Percentiles rank a stretch among this genome's conserved stretches.
Evolutionary conservation across 1,140 invertebrate genomes (phyloP).

Genomic region (Dysdera silvatica): DNA sequence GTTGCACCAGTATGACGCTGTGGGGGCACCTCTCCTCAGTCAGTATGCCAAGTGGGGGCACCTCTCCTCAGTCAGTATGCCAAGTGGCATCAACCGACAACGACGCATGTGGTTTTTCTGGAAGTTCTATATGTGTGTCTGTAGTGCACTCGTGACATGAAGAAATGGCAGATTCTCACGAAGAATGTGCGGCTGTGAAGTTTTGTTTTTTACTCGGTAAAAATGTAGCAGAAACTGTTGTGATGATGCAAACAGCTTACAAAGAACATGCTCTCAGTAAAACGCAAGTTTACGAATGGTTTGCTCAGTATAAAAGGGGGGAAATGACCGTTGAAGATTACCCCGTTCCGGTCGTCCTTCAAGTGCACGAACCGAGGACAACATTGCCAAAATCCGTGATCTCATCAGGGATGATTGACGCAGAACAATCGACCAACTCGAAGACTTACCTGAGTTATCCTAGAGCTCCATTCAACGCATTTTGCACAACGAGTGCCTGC

Average conservation of each 20-base stretch:
- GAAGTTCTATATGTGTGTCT: too few species aligned
- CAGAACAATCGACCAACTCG: background rate
- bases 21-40: background rate
- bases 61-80: too few species aligned
- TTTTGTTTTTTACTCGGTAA: background rate
- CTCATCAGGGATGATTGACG: background rate
- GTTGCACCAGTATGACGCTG: background rate
- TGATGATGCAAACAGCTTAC: conserved; percentile 7
- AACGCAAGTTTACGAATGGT: background rate
- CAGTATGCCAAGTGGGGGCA: too few species aligned
- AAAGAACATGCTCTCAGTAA: conserved; percentile 3
- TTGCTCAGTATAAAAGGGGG: background rate
- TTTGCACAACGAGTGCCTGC: background rate
- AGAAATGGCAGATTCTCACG: too few species aligned
- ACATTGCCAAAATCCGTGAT: background rate
- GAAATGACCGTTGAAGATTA: background rate
- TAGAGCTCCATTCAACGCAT: too few species aligned
- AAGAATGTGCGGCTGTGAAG: too few species aligned
- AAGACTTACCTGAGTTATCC: background rate
- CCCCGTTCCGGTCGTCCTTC: background rate
- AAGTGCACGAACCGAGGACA: background rate
- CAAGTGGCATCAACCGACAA: too few species aligned
- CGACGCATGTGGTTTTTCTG: background rate
- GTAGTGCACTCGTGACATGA: too few species aligned
- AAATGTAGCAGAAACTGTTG: background rate